A percentile compares a stretch with the other conserved stretches of the same genome.
phyloP scores from a whole-genome alignment of 2,888 invertebrate genomes.

The Nematopogon swammerdamellus region DNA sequence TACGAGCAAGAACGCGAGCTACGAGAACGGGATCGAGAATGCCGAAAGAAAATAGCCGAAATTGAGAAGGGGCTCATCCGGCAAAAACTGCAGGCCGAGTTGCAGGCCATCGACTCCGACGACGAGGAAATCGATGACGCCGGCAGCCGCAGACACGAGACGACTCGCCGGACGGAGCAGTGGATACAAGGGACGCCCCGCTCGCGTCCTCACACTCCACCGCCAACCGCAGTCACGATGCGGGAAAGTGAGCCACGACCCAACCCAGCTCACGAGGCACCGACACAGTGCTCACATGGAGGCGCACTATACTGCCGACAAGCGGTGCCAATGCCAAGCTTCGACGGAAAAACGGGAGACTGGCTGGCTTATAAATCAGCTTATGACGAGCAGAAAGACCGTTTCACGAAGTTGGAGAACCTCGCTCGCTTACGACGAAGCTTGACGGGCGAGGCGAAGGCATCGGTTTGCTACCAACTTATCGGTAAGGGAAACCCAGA shows the following conservation, averaged over 20 bases:
- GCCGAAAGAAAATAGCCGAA: neutral
- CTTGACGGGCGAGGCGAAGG: neutral
- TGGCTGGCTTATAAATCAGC: neutral
- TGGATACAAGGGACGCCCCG: neutral
- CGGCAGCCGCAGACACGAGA: neutral
- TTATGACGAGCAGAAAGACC: neutral
- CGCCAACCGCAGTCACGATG: slow-evolving; percentile 1
- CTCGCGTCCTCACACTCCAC: slow-evolving; percentile 3
- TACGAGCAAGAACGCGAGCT: too few relatives aligned
- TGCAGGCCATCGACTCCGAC: neutral
- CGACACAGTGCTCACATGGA: neutral
- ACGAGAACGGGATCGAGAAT: too few relatives aligned
- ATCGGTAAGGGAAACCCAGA: neutral
- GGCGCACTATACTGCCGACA: neutral
- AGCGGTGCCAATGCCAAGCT: neutral
- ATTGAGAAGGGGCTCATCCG: neutral
- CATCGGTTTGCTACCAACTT: neutral
- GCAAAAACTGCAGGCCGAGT: neutral
- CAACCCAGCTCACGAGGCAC: neutral
- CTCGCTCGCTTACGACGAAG: slow-evolving; percentile 1
- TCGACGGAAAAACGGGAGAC: neutral
- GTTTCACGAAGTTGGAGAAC: neutral
- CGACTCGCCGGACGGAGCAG: neutral
- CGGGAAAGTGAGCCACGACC: neutral
- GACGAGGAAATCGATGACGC: neutral